Base-by-base conservation (phyloP, 2,797 vertebrate genomes). In the Triplophysa yarkandensis region DNA sequence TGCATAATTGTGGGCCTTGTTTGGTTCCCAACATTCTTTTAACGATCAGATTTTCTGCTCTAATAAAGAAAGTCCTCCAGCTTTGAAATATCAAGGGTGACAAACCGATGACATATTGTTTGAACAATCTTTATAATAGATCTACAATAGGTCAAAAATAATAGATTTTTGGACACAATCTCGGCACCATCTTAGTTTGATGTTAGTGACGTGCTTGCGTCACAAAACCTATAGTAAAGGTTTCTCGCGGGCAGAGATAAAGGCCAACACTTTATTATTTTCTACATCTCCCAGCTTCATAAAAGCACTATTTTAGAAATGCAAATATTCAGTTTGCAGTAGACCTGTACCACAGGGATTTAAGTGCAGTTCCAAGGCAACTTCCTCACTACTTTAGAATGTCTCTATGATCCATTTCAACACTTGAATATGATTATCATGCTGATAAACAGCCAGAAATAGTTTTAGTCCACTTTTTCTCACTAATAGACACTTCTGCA, bases 231-330 rank as follows among this genome's bases (percentile, higher is more conserved):
- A 62, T 61, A 28, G 17, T 21, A 61, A 43, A 36, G 14, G 30
- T 36, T 19, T 50, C 57, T 71, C 43, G 61, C 43, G 25, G 41
- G 30, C 30, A 62, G 30, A 71, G 69, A 71, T 71, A 71, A 21
- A 17, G 30, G 43, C 3, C 2, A n/a, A 57, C 34, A 6, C 14
- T 61, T 43, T 62, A 16, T 50, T 71, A 32, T 23, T 27, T 43
- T 36, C 10, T 7, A 21, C 43, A 34, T 30, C 11, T 71, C 10
- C 30, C 0, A 27, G 25, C 6, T 16, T 28, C 4, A 27, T 55
- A 16, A 13, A 2, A n/a, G 10, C 46, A 71, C n/a, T n/a, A 44
- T 71, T 39, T 44, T 44, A 50, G 30, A 71, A 71, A 71, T 34
- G 19, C 55, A 71, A 34, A 60, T 71, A 61, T 48, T 61, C 28